These are phyloP conservation scores for Chaetophractus vellerosus DNA, from an alignment of 2,797 vertebrate species.

Conservation along the genomic window DNA sequence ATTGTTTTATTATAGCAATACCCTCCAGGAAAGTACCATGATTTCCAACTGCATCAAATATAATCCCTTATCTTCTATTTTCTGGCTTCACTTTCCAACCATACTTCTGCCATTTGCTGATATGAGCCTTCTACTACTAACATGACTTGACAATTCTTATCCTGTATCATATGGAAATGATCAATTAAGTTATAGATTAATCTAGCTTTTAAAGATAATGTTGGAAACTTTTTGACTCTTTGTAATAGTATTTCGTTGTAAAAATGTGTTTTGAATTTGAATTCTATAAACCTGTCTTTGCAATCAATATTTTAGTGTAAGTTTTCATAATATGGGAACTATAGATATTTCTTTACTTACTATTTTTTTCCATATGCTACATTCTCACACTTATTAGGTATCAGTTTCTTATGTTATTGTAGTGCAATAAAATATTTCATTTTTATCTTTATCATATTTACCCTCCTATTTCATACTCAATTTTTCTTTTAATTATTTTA, in stretches of 20 bases:
- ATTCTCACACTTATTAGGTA: conserved; percentile 61
- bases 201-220: conserved; percentile 38
- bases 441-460: conserved; percentile 58
- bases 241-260: conserved; percentile 31
- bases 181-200: conserved; percentile 18
- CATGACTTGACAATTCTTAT: neutral
- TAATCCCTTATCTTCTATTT: neutral
- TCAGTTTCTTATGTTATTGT: conserved; percentile 13
- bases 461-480: neutral
- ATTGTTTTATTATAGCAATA: neutral
- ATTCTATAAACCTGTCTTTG: conserved; percentile 3
- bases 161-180: neutral
- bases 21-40: neutral
- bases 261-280: conserved; percentile 46
- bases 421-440: neutral
- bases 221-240: neutral
- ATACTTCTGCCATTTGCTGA: neutral
- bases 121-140: neutral
- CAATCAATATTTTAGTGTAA: conserved; percentile 25
- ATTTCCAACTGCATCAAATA: neutral
- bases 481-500: conserved; percentile 4
- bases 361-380: neutral
- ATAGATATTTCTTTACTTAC: neutral
- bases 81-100: neutral
- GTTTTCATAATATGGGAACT: neutral